These are phyloP conservation scores for Rosalia funebris DNA, from an alignment of 2,888 invertebrate species.

Conservation along the genomic window DNA sequence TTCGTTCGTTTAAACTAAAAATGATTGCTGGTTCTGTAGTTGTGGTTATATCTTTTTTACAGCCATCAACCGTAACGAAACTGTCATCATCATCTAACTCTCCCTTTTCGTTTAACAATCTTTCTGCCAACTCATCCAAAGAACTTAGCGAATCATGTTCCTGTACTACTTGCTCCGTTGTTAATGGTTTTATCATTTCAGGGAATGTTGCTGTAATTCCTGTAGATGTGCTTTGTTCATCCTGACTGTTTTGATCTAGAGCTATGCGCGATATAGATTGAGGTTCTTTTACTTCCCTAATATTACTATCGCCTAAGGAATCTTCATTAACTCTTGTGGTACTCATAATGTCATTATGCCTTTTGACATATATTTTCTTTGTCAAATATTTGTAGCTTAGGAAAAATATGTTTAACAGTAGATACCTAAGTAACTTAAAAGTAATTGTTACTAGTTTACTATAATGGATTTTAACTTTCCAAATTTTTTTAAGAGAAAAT, in stretches of 20 bases:
- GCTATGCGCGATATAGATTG: neutral
- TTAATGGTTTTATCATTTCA: neutral
- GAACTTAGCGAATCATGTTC: neutral
- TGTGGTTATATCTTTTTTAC: constrained; percentile 8
- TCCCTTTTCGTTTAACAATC: neutral
- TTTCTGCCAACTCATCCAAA: neutral
- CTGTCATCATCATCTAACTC: constrained; percentile 6
- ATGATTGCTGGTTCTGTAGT: neutral
- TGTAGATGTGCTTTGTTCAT: constrained; percentile 9
- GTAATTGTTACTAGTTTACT: too few relatives aligned
- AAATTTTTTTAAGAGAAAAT: too few relatives aligned
- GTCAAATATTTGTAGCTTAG: too few relatives aligned
- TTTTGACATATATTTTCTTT: constrained; percentile 9
- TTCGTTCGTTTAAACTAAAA: constrained; percentile 4
- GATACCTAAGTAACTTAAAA: too few relatives aligned
- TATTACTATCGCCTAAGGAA: neutral
- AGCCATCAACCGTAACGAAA: constrained; percentile 7
- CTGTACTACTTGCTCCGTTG: neutral
- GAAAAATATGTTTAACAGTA: too few relatives aligned
- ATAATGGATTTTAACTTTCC: too few relatives aligned
- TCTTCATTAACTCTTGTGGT: neutral
- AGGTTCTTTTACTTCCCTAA: neutral
- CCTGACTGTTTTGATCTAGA: neutral
- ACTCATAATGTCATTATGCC: constrained; percentile 2
- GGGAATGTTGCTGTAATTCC: neutral